Evolutionary conservation across 2,888 invertebrate species (phyloP), one percentile per base, ranked within the genome.

Genomic region (Diarsia dahlii): DNA sequence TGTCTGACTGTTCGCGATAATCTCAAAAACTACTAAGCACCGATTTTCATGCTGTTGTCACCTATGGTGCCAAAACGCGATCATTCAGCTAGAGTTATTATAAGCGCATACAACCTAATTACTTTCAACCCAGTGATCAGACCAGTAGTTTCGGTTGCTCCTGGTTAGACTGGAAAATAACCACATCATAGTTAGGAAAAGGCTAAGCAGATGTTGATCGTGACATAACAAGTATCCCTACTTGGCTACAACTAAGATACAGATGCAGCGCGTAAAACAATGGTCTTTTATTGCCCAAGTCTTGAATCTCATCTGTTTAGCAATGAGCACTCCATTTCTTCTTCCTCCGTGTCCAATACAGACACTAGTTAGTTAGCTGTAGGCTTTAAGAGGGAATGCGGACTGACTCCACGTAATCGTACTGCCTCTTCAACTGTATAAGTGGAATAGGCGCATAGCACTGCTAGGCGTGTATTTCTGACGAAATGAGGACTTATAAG

Each of bases 311-410:
- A 39, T 6, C 39, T 12, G 39, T 34, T 63, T 13, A 3, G 2
- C 45, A n/a, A 12, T 50, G 56, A 48, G 34, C 9, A 3, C 68
- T 81, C 84, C 68, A 81, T 84, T 71, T 9, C 18, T 72, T 28
- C 45, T 12, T 56, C n/a, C 34, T 84, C 80, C 60, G 39, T 54
- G 54, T 3, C 39, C 5, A 71, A 58, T 39, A 58, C 71, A 73
- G 64, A 48, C 13, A 63, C 72, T 60, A 68, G 78, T 85, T 85
- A 82, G 83, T 82, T 85, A 81, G 83, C 78, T 78, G 78, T 73
- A 82, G 74, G 83, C 74, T 65, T 78, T 71, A 74, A 70, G 71
- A 85, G 82, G 72, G 70, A 76, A 82, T 81, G 76, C 72, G 56
- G 70, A 76, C 76, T 48, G 56, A 73, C 76, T 81, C 34, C 73